These are phyloP conservation scores for Drosophila mauritiana DNA, from an alignment of 1,140 invertebrate species.

Conservation along the genomic window DNA sequence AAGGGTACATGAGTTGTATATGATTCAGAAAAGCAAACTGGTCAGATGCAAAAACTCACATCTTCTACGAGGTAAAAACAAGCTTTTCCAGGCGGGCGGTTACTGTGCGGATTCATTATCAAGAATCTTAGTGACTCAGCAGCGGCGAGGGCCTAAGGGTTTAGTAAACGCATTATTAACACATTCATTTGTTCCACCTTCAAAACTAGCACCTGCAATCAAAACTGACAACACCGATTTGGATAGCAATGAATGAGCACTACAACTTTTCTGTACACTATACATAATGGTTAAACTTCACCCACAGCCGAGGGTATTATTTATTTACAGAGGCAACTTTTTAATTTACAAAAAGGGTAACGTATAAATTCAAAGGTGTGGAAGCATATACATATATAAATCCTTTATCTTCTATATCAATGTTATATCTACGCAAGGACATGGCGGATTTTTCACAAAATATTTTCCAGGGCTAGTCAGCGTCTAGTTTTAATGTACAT, in stretches of 20 bases:
- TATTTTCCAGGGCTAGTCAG: slow-evolving; percentile 17
- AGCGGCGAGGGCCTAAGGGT: slow-evolving; percentile 12
- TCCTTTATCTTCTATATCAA: slow-evolving; percentile 41
- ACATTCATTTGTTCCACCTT: slow-evolving; percentile 47
- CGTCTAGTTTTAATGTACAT: slow-evolving; percentile 15
- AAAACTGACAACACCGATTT: background rate
- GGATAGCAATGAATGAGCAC: too few relatives aligned
- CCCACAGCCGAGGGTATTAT: slow-evolving; percentile 60
- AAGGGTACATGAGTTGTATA: background rate
- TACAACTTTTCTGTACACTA: background rate
- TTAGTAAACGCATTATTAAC: slow-evolving; percentile 52
- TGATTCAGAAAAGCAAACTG: slow-evolving; percentile 6
- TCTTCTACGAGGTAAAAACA: too few relatives aligned
- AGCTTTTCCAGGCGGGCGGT: too few relatives aligned
- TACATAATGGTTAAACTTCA: slow-evolving; percentile 34
- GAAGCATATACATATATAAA: slow-evolving; percentile 55
- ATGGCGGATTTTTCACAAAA: slow-evolving; percentile 19
- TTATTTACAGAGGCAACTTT: slow-evolving; percentile 77
- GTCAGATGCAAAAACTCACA: slow-evolving; percentile 10
- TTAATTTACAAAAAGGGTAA: slow-evolving; percentile 64
- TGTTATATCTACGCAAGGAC: slow-evolving; percentile 26
- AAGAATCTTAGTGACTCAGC: slow-evolving; percentile 50
- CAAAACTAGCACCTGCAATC: too few relatives aligned
- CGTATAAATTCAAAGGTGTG: slow-evolving; percentile 67
- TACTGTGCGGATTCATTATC: too few relatives aligned